These are phyloP conservation scores for Danaus plexippus DNA, from an alignment of 1,140 invertebrate genomes.

Conservation along the genomic window DNA sequence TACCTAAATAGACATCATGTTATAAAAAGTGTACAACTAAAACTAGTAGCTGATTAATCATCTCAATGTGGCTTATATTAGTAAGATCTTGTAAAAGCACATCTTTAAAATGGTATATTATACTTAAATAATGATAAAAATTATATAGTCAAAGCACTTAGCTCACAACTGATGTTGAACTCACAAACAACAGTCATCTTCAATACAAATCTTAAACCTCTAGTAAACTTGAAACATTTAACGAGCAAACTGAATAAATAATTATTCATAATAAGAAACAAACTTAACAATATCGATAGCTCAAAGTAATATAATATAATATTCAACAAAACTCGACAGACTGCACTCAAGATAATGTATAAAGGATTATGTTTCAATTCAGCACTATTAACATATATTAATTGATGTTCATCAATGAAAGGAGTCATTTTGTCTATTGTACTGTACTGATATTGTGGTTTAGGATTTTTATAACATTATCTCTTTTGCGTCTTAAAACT, in stretches of 20 bases:
- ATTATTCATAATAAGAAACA: slow-evolving; percentile 71
- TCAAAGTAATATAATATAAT: slow-evolving; percentile 70
- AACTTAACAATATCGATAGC: slow-evolving; percentile 71
- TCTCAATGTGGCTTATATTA: slow-evolving; percentile 69
- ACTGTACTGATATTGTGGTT: slow-evolving; percentile 66
- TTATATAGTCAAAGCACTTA: slow-evolving; percentile 67
- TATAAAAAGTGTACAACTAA: slow-evolving; percentile 73
- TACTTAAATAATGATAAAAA: slow-evolving; percentile 70
- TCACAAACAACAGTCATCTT: slow-evolving; percentile 63
- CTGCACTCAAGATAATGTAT: slow-evolving; percentile 46
- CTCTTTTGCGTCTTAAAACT: slow-evolving; percentile 96
- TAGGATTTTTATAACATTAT: slow-evolving; percentile 62
- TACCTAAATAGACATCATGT: slow-evolving; percentile 71
- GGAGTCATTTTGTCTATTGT: slow-evolving; percentile 61
- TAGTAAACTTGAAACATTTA: slow-evolving; percentile 72
- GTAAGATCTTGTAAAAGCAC: slow-evolving; percentile 71
- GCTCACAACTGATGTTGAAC: slow-evolving; percentile 64
- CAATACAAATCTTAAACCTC: slow-evolving; percentile 66
- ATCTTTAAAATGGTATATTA: slow-evolving; percentile 65
- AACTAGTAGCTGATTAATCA: slow-evolving; percentile 71
- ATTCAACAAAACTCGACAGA: slow-evolving; percentile 62
- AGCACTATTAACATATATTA: slow-evolving; percentile 42
- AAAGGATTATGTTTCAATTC: slow-evolving; percentile 32
- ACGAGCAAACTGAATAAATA: slow-evolving; percentile 71
- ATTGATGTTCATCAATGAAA: slow-evolving; percentile 56